Evolutionary conservation across 1,140 invertebrate species (phyloP).

Genomic region (Dinothrombium tinctorium): DNA sequence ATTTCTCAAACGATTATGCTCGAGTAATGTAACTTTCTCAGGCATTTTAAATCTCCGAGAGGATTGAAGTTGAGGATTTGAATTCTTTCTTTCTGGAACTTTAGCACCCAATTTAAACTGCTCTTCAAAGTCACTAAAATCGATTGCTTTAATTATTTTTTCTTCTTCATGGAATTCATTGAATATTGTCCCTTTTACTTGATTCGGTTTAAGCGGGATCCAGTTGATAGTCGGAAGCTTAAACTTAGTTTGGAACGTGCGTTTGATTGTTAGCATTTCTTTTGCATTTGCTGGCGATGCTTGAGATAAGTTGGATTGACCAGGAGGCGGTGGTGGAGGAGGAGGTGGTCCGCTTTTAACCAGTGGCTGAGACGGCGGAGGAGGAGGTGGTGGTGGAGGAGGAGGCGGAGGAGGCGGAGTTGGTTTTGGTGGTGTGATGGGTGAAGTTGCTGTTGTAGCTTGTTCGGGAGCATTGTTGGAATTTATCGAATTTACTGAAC

Average conservation of each 20-base stretch:
- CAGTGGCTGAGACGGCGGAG: conserved; percentile 21
- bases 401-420: conserved; percentile 17
- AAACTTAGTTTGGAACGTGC: conserved; percentile 87
- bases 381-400: conserved; percentile 25
- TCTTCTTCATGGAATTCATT: conserved; percentile 86
- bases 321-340: conserved; percentile 29
- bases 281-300: not conserved
- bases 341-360: conserved; percentile 28
- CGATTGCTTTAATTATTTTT: conserved; percentile 24
- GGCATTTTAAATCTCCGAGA: conserved; percentile 67
- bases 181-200: conserved; percentile 94
- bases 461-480: not conserved
- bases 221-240: conserved; percentile 94
- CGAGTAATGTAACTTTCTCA: conserved; percentile 68
- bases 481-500: not conserved
- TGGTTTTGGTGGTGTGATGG: conserved; percentile 2
- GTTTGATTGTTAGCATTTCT: conserved; percentile 65
- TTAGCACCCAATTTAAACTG: conserved; percentile 55
- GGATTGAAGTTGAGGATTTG: conserved; percentile 33
- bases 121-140: conserved; percentile 77
- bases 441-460: conserved; percentile 6
- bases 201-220: conserved; percentile 91
- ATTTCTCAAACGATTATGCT: conserved; percentile 84
- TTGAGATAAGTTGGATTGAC: not conserved
- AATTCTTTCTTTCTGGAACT: conserved; percentile 8